A percentile compares a stretch with the other conserved stretches of the same genome.
Evolutionary conservation across 2,888 invertebrate genomes (phyloP).

Genomic region (Leucoptera coffeella): DNA sequence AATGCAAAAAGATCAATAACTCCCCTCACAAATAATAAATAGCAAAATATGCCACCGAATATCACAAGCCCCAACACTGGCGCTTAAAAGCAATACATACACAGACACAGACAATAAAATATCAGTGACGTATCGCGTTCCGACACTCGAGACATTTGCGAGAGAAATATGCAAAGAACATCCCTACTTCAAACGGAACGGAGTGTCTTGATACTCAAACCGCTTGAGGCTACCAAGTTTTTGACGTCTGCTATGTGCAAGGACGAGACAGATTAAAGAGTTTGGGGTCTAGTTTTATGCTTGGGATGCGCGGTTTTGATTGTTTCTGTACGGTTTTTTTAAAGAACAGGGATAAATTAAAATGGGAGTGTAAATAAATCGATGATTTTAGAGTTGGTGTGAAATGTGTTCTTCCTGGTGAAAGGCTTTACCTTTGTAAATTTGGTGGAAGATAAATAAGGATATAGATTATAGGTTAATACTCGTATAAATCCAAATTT

Average conservation of each 20-base stretch:
- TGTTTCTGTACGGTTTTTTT: neutral
- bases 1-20: no score
- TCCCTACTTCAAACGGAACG: slow-evolving; percentile 17
- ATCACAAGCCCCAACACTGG: no score
- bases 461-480: no score
- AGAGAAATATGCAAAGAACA: slow-evolving; percentile 53
- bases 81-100: no score
- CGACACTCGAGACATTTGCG: slow-evolving; percentile 34
- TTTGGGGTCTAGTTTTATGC: slow-evolving; percentile 5
- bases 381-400: neutral
- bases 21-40: no score
- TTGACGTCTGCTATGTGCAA: no score
- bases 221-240: slow-evolving; percentile 13
- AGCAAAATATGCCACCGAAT: no score
- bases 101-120: slow-evolving; percentile 42
- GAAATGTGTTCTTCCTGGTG: no score
- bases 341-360: neutral
- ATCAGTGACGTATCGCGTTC: slow-evolving; percentile 48
- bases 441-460: no score
- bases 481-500: no score
- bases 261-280: no score
- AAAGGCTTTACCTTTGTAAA: no score
- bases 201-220: slow-evolving; percentile 28
- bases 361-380: neutral
- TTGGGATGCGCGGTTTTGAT: neutral